These are phyloP conservation scores for Sisyra terminalis DNA, from an alignment of 2,888 invertebrate genomes.

Conservation along the genomic window DNA sequence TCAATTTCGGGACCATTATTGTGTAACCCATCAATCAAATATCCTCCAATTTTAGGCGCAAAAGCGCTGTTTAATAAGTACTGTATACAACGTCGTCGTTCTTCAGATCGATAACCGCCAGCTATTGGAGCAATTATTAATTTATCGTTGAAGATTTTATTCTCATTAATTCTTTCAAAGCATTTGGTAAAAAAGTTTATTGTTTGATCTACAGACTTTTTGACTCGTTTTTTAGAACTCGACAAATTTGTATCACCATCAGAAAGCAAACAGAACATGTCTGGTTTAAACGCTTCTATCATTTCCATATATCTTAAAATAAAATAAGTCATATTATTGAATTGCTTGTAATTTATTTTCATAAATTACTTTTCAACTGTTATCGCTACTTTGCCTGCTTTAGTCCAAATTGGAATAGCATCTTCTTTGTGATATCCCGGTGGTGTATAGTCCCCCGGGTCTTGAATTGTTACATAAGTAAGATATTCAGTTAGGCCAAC, in stretches of 20 bases:
- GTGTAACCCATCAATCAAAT: conserved; percentile 68
- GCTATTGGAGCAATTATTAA: conserved; percentile 50
- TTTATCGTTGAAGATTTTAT: conserved; percentile 30
- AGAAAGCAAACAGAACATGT: conserved; percentile 64
- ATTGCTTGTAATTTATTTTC: background rate
- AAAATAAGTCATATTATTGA: background rate
- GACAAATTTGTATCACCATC: conserved; percentile 55
- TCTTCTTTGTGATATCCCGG: conserved; percentile 48
- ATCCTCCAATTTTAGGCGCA: conserved; percentile 44
- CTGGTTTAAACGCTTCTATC: conserved; percentile 61
- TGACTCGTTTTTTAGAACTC: conserved; percentile 50
- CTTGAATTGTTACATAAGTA: conserved; percentile 42
- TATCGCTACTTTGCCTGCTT: conserved; percentile 54
- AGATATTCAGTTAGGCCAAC: conserved; percentile 38
- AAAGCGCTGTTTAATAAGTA: conserved; percentile 27
- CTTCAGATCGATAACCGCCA: conserved; percentile 53
- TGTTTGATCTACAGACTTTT: conserved; percentile 56
- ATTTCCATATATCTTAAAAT: conserved; percentile 53
- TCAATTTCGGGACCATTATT: conserved; percentile 48
- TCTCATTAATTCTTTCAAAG: conserved; percentile 42
- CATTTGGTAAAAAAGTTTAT: conserved; percentile 49
- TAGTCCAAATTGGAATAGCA: conserved; percentile 61
- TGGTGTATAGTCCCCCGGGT: conserved; percentile 48
- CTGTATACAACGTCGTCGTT: conserved; percentile 45
- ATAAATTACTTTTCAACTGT: conserved; percentile 34